These are phyloP conservation scores for Cyrtonyx montezumae DNA, from an alignment of 2,113 vertebrate species.

Conservation along the genomic window DNA sequence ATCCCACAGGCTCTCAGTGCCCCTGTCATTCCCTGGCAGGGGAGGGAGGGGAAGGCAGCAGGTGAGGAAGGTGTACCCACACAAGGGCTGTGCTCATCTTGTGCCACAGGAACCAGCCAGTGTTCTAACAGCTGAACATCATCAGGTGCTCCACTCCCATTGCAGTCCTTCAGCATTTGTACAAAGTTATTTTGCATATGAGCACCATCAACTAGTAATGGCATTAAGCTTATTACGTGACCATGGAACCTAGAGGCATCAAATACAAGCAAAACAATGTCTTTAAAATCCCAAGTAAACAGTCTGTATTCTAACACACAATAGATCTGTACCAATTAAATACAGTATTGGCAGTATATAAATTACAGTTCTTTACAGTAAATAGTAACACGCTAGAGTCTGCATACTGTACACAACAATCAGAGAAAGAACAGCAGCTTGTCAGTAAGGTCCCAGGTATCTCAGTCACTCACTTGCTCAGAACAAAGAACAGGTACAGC, in stretches of 20 bases:
- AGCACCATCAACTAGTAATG: background rate
- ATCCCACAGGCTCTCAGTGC: background rate
- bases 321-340: constrained; percentile 89
- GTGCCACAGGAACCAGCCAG: rapidly evolving
- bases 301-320: constrained; percentile 94
- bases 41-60: background rate
- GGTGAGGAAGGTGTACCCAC: background rate
- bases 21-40: background rate
- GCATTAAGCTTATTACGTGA: background rate
- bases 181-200: background rate
- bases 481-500: constrained; percentile 76
- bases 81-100: background rate
- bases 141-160: background rate
- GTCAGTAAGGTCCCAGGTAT: constrained; percentile 86
- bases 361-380: constrained; percentile 98
- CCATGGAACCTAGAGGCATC: background rate
- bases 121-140: background rate
- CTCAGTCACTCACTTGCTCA: constrained; percentile 73
- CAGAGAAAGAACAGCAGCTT: constrained; percentile 91
- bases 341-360: constrained; percentile 89
- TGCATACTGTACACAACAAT: constrained; percentile 90
- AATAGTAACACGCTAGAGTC: constrained; percentile 89
- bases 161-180: background rate
- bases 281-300: constrained; percentile 81
- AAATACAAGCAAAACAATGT: constrained; percentile 50